These are phyloP conservation scores for Corythornis madagascariensis DNA, from an alignment of 2,113 vertebrate genomes.

Conservation along the genomic window DNA sequence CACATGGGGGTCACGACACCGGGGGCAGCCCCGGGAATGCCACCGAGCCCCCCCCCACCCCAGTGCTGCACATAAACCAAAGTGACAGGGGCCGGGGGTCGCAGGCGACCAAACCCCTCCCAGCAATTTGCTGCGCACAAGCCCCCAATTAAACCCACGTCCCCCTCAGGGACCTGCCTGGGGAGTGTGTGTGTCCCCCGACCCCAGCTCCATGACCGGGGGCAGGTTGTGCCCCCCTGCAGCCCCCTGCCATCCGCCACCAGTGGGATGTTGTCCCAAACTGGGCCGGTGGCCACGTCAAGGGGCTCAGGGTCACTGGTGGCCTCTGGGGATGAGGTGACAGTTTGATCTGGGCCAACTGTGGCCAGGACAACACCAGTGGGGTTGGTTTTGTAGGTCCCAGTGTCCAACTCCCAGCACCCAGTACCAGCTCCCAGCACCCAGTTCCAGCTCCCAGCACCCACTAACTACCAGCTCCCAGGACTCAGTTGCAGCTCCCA, in stretches of 20 bases:
- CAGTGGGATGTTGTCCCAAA: not conserved
- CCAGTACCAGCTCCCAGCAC: not conserved
- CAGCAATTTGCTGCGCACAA: constrained; percentile 73
- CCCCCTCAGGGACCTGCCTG: constrained; percentile 65
- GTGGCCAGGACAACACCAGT: not conserved
- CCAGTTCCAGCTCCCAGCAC: not conserved
- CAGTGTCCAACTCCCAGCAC: too few relatives aligned
- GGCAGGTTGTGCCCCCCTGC: not conserved
- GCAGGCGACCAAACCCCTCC: constrained; percentile 63
- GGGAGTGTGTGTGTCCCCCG: not conserved
- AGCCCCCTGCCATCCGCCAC: not conserved
- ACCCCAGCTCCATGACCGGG: fast-evolving
- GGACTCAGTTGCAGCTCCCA: not conserved
- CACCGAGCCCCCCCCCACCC: not conserved
- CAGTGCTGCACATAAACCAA: not conserved
- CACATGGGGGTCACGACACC: constrained; percentile 45
- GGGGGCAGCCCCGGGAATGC: not conserved
- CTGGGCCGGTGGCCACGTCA: not conserved
- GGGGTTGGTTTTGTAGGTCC: not conserved
- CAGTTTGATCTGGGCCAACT: not conserved
- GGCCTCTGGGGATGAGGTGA: not conserved
- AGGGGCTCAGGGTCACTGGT: not conserved
- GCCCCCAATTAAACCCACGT: constrained; percentile 72
- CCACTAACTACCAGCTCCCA: not conserved
- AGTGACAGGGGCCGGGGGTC: constrained; percentile 29